Evolutionary conservation across 2,888 invertebrate genomes (phyloP), one percentile per base, ranked within the genome.

Genomic region (Xanthia icteritia): DNA sequence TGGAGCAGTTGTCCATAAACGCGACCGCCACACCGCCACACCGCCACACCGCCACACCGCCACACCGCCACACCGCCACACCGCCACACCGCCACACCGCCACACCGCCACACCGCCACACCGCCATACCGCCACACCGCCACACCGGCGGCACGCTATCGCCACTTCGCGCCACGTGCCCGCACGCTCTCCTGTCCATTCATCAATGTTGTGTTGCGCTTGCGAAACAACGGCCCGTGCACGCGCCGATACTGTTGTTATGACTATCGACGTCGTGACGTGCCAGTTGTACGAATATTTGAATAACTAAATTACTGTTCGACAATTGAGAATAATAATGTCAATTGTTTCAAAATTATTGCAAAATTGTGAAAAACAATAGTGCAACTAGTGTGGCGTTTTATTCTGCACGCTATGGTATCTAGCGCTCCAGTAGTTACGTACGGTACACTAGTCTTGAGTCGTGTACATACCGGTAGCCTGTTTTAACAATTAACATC

Each of bases 251-350:
- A 68, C 67, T 63, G 54, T 73, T 73, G 67, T 73, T 86, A 63
- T 31, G 73, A 56, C 63, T 81, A 81, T 81, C 54, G 84, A 48
- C n/a, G n/a, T n/a, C n/a, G n/a, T n/a, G n/a, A n/a, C 39, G 48
- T 51, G 51, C 64, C 58, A 72, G 60, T 73, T 82, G 56, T 77
- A 67, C 54, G 23, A 48, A 36, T n/a, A 66, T 70, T 81, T 48
- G 11, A 66, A 17, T 60, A 60, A 31, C 8, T 54, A 60, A 73
- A 61, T 60, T 39, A 60, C 67, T 63, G 42, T 64, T 73, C 54
- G 20, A 39, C 45, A 63, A 42, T 54, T 73, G 61, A 54, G 5
- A 64, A 78, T n/a, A 64, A 64, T 64, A 31, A 51, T 51, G 36
- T 54, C 48, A 42, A 77, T 70, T 66, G 56, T 48, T 83, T 27